Percentiles rank a stretch among this genome's conserved stretches.
phyloP scores from a whole-genome alignment of 2,888 invertebrate species.

The Napeogenes inachia region DNA sequence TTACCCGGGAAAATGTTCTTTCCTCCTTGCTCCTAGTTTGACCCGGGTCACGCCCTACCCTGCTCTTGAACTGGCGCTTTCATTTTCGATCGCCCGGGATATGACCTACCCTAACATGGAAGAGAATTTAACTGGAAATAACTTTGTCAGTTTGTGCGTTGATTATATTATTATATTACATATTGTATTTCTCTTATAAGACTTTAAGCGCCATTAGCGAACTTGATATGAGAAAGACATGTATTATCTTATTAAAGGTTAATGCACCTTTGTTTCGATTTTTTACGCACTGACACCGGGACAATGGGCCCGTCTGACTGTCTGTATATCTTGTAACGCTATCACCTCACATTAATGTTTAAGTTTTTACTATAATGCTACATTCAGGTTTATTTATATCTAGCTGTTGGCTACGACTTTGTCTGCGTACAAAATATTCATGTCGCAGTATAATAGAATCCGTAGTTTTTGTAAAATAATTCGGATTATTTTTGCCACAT shows the following conservation, averaged over 20 bases:
- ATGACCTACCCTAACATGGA: slow-evolving; percentile 57
- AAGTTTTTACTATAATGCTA: slow-evolving; percentile 4
- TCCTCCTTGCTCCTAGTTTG: slow-evolving; percentile 32
- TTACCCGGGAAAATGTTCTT: background rate
- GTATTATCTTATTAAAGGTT: slow-evolving; percentile 38
- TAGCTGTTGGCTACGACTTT: no score
- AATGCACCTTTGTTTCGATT: slow-evolving; percentile 34
- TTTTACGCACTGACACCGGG: slow-evolving; percentile 35
- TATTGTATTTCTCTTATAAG: no score
- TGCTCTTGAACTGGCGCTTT: slow-evolving; percentile 70
- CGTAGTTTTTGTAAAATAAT: no score
- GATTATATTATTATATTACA: no score
- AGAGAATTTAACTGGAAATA: slow-evolving; percentile 3
- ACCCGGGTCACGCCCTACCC: slow-evolving; percentile 50
- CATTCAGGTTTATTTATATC: no score
- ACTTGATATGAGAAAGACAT: slow-evolving; percentile 35
- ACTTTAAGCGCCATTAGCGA: no score
- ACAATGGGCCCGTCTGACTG: slow-evolving; percentile 27
- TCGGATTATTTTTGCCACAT: no score
- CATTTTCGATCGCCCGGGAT: slow-evolving; percentile 56
- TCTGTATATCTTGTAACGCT: slow-evolving; percentile 42
- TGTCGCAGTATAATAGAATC: no score
- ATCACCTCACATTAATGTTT: slow-evolving; percentile 26
- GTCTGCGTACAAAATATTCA: no score
- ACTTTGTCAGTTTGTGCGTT: no score